Conservation (phyloP, 2,113 vertebrate species). For the Syngnathus scovelli region DNA sequence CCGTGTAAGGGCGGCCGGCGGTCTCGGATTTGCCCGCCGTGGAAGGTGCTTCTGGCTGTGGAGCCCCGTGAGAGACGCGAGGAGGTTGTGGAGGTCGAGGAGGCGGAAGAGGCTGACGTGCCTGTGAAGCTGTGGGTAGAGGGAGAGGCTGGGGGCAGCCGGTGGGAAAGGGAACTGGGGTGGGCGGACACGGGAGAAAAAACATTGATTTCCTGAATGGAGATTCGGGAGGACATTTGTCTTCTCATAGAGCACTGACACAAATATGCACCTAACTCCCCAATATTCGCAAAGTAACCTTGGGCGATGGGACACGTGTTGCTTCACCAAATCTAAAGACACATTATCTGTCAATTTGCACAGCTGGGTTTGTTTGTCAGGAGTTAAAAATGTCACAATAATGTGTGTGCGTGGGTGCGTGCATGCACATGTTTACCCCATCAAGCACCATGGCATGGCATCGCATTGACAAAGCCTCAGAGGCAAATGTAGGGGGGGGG, state of each 20-base stretch:
- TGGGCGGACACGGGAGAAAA: not conserved
- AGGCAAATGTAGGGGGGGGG: constrained; percentile 18
- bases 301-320: not conserved
- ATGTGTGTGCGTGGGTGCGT: constrained; percentile 12
- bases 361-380: not conserved
- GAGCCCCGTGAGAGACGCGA: constrained; percentile 82
- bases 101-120: constrained; percentile 57
- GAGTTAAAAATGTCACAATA: not conserved
- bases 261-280: not conserved
- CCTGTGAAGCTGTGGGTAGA: constrained; percentile 81
- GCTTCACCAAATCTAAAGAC: not conserved
- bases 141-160: constrained; percentile 73
- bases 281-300: constrained; percentile 7
- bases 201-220: not conserved
- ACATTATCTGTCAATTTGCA: not conserved
- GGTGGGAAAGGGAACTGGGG: constrained; percentile 69
- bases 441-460: constrained; percentile 33
- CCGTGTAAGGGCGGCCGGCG: constrained; percentile 77
- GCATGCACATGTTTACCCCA: constrained; percentile 19
- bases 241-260: not conserved
- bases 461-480: constrained; percentile 45
- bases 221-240: not conserved
- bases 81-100: constrained; percentile 68
- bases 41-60: constrained; percentile 87
- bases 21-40: constrained; percentile 88